Evolutionary conservation across 2,113 vertebrate genomes (phyloP).

Genomic region (Oreocharis arfaki): DNA sequence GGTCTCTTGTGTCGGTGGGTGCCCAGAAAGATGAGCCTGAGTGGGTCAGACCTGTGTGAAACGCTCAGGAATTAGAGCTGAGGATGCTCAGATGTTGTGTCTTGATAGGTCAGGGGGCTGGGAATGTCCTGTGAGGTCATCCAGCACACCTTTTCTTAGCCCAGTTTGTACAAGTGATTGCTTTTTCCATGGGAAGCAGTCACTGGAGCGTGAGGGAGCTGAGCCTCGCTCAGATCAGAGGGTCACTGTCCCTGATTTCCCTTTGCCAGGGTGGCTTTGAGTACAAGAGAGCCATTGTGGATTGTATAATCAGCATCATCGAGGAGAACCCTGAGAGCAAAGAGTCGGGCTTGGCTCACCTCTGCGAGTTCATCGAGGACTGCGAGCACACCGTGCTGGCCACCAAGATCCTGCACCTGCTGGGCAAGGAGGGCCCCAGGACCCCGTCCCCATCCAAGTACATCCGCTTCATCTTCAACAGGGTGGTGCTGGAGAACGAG

Average conservation of each 20-base stretch:
- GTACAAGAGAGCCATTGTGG: conserved; percentile 97
- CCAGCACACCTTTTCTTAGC: background rate
- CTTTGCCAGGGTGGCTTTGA: conserved; percentile 91
- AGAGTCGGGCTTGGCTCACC: conserved; percentile 91
- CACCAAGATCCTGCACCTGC: conserved; percentile 93
- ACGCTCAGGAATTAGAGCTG: background rate
- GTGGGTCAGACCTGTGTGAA: background rate
- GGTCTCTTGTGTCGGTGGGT: accelerated
- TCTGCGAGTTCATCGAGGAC: conserved; percentile 98
- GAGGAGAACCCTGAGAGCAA: conserved; percentile 97
- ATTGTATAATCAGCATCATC: conserved; percentile 95
- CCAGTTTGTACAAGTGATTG: accelerated
- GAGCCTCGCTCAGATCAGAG: background rate
- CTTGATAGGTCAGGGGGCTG: background rate
- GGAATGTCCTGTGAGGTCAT: background rate
- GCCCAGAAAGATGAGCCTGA: background rate
- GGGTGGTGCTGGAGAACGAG: conserved; percentile 96
- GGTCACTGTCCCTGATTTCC: background rate
- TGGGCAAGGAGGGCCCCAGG: conserved; percentile 92
- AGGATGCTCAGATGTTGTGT: background rate
- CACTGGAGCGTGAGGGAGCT: background rate
- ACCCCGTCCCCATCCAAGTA: conserved; percentile 93
- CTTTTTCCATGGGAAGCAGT: background rate
- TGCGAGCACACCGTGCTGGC: conserved; percentile 97
- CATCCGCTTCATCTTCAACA: conserved; percentile 98